Conservation (phyloP, 2,888 invertebrate species). For the Gryllus longicercus region DNA sequence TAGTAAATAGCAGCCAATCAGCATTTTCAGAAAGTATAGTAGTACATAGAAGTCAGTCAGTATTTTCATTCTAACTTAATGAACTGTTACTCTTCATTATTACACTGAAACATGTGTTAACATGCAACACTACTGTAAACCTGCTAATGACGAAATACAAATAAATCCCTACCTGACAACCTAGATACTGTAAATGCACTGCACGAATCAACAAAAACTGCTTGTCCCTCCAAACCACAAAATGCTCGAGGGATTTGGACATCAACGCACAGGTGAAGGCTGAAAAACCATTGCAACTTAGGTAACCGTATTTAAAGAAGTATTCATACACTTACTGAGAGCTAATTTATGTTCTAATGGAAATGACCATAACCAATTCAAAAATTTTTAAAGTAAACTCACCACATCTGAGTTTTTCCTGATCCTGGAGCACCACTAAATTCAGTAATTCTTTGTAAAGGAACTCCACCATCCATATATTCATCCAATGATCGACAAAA, state of each 20-base stretch:
- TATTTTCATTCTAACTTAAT: no score
- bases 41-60: no score
- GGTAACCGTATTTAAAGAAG: background rate
- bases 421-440: slow-evolving; percentile 67
- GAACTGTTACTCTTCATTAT: no score
- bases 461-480: slow-evolving; percentile 63
- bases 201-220: slow-evolving; percentile 73
- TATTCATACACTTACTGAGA: background rate
- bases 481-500: slow-evolving; percentile 64
- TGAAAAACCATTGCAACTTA: slow-evolving; percentile 42
- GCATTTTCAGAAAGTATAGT: no score
- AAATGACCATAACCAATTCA: background rate
- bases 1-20: no score
- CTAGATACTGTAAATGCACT: slow-evolving; percentile 66
- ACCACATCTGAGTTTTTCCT: slow-evolving; percentile 83
- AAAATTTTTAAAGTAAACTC: slow-evolving; percentile 37
- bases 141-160: no score
- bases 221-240: slow-evolving; percentile 66
- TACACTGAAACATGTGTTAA: no score
- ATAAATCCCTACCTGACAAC: slow-evolving; percentile 54
- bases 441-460: slow-evolving; percentile 63
- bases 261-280: slow-evolving; percentile 71
- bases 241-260: slow-evolving; percentile 66
- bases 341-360: background rate
- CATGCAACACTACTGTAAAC: no score